phyloP scores from a whole-genome alignment of 2,113 vertebrate species.

The Eulemur rufifrons region DNA sequence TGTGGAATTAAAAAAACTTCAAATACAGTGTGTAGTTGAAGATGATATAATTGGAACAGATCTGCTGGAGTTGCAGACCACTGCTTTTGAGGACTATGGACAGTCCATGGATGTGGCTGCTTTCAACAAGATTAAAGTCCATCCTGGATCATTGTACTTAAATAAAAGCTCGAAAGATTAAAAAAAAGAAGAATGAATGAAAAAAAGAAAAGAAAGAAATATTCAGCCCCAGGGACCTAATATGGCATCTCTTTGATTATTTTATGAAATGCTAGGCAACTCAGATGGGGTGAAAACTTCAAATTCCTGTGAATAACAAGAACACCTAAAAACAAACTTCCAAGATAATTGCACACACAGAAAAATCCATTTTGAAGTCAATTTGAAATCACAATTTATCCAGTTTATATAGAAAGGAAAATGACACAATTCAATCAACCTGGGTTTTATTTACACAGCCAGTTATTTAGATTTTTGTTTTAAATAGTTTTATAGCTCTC shows the following conservation, averaged over 20 bases:
- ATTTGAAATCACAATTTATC: background rate
- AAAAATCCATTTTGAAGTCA: background rate
- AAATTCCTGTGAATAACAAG: background rate
- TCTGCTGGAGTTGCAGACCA: too few species aligned
- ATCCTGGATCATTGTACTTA: too few species aligned
- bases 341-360: background rate
- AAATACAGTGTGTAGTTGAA: too few species aligned
- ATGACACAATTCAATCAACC: background rate
- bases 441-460: background rate
- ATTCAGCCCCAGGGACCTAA: background rate
- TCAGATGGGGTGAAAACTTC: background rate
- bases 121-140: too few species aligned
- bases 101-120: too few species aligned
- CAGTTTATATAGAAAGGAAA: background rate
- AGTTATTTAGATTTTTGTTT: slow-evolving; percentile 29
- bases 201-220: background rate
- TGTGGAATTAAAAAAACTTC: too few species aligned
- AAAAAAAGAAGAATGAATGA: too few species aligned
- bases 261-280: background rate
- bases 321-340: background rate
- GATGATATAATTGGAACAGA: too few species aligned
- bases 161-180: too few species aligned
- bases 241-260: background rate
- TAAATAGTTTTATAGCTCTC: background rate
- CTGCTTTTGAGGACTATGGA: too few species aligned